These are phyloP conservation scores for Scomberomorus guttatus DNA, from an alignment of 2,797 vertebrate species.

Conservation along the genomic window DNA sequence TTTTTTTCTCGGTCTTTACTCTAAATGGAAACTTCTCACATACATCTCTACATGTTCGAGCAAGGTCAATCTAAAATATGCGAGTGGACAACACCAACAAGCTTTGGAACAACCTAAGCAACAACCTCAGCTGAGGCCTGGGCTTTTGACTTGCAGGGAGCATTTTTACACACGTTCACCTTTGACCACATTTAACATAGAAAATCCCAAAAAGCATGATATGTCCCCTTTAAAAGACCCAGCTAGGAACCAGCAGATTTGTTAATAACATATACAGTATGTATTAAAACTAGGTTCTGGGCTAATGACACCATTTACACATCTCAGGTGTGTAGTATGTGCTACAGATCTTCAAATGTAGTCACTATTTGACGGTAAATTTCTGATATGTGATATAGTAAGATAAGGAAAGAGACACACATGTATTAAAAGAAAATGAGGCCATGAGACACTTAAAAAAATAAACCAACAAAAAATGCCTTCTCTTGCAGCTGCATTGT, in stretches of 20 bases:
- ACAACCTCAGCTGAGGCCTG: too few species aligned
- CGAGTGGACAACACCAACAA: too few species aligned
- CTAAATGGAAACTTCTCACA: too few species aligned
- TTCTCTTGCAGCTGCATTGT: constrained; percentile 28
- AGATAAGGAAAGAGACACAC: not conserved
- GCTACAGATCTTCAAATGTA: not conserved
- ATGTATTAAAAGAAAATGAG: not conserved
- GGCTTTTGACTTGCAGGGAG: too few species aligned
- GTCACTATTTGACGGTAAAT: not conserved
- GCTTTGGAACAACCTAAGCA: too few species aligned
- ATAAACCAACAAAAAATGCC: not conserved
- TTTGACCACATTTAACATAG: too few species aligned
- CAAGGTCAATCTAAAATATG: too few species aligned
- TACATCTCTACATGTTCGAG: too few species aligned
- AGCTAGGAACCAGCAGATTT: not conserved
- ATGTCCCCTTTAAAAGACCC: too few species aligned
- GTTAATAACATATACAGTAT: not conserved
- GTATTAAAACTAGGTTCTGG: not conserved
- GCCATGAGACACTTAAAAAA: not conserved
- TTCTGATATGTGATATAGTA: not conserved
- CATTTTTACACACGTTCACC: too few species aligned
- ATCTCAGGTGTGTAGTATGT: not conserved
- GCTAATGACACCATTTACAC: not conserved
- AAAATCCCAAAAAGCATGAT: too few species aligned
- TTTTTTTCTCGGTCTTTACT: too few species aligned